Conservation (phyloP, 2,797 vertebrate genomes). For the Lithobates pipiens region DNA sequence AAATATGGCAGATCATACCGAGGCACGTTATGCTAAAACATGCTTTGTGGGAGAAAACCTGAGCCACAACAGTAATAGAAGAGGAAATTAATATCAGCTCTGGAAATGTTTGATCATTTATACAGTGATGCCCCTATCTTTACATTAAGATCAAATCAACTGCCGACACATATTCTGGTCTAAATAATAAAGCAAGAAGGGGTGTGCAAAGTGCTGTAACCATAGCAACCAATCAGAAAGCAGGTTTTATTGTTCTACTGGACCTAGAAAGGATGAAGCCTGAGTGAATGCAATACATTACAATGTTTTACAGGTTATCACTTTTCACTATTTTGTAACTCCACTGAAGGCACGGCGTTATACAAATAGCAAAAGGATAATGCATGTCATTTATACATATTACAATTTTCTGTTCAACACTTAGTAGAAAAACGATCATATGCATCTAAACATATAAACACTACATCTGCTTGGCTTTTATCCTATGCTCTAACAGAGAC, state of each 20-base stretch:
- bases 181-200: background rate
- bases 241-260: background rate
- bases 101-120: background rate
- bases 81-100: background rate
- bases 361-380: too few relatives aligned
- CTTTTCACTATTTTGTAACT: too few relatives aligned
- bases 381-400: too few relatives aligned
- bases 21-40: background rate
- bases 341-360: too few relatives aligned
- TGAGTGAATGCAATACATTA: too few relatives aligned
- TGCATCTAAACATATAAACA: too few relatives aligned
- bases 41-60: background rate
- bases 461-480: too few relatives aligned
- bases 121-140: background rate
- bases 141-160: background rate
- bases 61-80: background rate
- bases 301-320: too few relatives aligned
- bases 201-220: too few relatives aligned
- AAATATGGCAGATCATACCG: constrained; percentile 1
- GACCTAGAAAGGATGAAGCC: background rate
- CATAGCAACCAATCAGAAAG: background rate
- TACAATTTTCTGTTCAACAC: too few relatives aligned
- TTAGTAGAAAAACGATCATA: too few relatives aligned
- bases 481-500: too few relatives aligned
- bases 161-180: background rate